phyloP scores from a whole-genome alignment of 2,888 invertebrate species.

The Euproctis similis region DNA sequence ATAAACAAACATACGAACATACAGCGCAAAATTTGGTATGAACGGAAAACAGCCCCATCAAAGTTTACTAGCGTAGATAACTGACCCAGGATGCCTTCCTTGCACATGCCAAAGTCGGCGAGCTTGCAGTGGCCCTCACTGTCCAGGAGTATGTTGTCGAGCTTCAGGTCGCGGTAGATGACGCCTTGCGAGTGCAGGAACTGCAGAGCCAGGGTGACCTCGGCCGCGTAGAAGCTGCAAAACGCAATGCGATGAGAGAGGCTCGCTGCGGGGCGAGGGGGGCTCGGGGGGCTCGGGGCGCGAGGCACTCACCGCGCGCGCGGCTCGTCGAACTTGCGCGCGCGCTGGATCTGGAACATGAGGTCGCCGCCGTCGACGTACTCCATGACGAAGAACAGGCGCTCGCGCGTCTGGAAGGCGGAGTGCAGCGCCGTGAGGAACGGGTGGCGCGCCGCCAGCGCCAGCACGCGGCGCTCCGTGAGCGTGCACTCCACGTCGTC shows the following conservation, averaged over 20 bases:
- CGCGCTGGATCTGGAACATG: constrained; percentile 99
- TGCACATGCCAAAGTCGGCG: constrained; percentile 99
- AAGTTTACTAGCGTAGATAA: too few species aligned
- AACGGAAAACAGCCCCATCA: too few species aligned
- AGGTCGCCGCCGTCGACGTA: constrained; percentile 98
- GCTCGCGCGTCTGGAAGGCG: constrained; percentile 97
- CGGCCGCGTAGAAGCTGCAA: constrained; percentile 96
- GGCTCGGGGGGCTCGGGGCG: too few species aligned
- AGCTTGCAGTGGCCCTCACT: constrained; percentile 96
- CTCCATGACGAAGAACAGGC: constrained; percentile 99
- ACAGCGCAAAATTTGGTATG: too few species aligned
- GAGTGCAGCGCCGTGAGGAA: constrained; percentile 98
- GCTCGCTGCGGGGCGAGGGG: too few species aligned
- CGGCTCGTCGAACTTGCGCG: constrained; percentile 97
- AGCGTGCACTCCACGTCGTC: constrained; percentile 99
- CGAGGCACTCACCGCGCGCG: constrained; percentile 80
- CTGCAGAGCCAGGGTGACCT: constrained; percentile 97
- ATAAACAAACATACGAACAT: not conserved
- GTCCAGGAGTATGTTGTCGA: constrained; percentile 98
- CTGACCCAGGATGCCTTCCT: constrained; percentile 87
- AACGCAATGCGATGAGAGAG: too few species aligned
- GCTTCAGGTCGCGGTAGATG: constrained; percentile 98
- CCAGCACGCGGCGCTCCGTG: constrained; percentile 97
- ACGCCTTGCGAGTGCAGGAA: constrained; percentile 98
- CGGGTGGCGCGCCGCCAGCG: constrained; percentile 97